Conservation (phyloP, 2,797 vertebrate species). For the Myotis pilosus region DNA sequence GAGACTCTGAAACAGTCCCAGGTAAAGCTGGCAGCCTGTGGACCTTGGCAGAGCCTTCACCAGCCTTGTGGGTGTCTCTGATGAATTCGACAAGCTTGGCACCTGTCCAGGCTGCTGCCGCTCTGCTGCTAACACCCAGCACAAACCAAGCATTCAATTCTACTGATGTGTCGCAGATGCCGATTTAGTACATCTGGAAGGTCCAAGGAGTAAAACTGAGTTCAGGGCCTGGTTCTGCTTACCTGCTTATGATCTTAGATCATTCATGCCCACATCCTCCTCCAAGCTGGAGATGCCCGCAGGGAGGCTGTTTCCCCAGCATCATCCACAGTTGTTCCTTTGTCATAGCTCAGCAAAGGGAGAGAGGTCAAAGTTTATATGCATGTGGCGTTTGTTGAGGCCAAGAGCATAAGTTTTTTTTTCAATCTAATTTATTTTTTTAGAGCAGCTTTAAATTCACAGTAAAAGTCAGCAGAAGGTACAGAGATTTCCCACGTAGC, state of each 20-base stretch:
- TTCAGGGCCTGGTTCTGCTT: neutral
- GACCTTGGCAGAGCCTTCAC: neutral
- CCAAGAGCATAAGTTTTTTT: neutral
- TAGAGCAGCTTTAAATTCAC: neutral
- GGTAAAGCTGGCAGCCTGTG: neutral
- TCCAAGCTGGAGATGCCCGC: neutral
- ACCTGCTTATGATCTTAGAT: neutral
- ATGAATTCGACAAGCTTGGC: neutral
- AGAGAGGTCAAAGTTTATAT: neutral
- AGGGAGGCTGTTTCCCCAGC: neutral
- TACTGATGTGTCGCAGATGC: accelerated
- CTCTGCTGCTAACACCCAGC: neutral
- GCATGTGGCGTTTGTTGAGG: neutral
- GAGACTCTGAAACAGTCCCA: neutral
- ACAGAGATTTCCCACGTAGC: neutral
- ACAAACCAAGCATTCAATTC: neutral
- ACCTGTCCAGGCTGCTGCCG: neutral
- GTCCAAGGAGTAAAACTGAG: too few species aligned
- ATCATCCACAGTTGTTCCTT: neutral
- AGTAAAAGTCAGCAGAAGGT: neutral
- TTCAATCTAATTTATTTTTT: neutral
- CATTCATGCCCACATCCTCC: too few species aligned
- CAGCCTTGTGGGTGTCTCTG: neutral
- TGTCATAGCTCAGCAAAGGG: neutral
- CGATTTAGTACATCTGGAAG: neutral